Conservation (phyloP, 2,113 vertebrate species). For the Rattus norvegicus region DNA sequence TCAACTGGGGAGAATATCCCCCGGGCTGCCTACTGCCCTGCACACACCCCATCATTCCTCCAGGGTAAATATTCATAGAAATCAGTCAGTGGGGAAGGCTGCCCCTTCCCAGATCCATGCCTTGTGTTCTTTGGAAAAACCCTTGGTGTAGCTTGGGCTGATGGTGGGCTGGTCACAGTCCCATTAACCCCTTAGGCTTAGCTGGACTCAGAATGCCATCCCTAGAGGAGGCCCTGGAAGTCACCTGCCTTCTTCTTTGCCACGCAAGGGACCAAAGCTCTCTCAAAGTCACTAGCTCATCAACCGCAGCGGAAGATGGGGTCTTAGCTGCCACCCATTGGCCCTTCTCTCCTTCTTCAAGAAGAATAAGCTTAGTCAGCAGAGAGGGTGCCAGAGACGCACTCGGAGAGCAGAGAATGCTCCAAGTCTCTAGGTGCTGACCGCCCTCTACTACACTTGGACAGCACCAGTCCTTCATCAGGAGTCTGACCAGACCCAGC, state of each 20-base stretch:
- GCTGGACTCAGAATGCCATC: not conserved
- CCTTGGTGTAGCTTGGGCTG: not conserved
- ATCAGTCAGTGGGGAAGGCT: not conserved
- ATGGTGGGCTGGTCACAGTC: not conserved
- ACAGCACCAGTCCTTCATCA: not conserved
- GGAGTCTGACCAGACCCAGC: not conserved
- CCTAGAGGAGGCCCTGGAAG: not conserved
- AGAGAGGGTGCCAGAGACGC: not conserved
- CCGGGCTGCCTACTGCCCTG: not conserved
- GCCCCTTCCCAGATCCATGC: not conserved
- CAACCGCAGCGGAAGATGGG: not conserved
- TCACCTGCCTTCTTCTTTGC: not conserved
- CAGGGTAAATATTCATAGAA: conserved; percentile 77
- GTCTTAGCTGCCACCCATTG: not conserved
- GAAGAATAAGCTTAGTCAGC: not conserved
- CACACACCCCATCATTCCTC: conserved; percentile 66
- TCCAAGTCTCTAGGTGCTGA: not conserved
- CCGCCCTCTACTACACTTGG: not conserved
- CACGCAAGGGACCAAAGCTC: not conserved
- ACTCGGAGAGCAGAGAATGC: not conserved
- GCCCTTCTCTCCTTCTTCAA: not conserved
- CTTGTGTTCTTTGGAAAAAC: not conserved
- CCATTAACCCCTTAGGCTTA: not conserved
- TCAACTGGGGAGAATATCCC: conserved; percentile 79
- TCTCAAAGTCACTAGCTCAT: conserved; percentile 2